Evolutionary conservation across 2,888 invertebrate genomes (phyloP), one percentile per base, ranked within the genome.

Genomic region (Hipparchia sbordonii): DNA sequence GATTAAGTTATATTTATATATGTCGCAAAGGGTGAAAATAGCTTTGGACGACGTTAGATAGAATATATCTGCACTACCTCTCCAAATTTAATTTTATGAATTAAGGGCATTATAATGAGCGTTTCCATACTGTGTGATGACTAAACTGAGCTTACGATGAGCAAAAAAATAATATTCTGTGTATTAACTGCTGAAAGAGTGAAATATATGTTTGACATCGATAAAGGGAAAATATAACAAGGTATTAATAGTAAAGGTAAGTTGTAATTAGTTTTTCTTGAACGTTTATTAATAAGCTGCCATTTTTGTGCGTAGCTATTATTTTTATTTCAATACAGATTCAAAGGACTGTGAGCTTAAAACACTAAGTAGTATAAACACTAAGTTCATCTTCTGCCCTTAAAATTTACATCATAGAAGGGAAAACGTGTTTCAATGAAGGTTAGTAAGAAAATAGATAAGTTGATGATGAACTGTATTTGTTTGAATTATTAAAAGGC

Each of bases 181-280:
- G 13, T 10, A 5, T 13, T 12, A 45, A 56, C 45, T 46, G 67
- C 46, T 46, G 56, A 56, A 67, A 67, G 67, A 56, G 57, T 56
- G 46, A 67, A 57, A 56, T 67, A 12, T 57, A n/a, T 56, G 57
- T 67, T 67, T 67, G 45, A 67, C 57, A 45, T 67, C 67, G 67
- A 7, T n/a, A 5, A 10, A 6, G 45, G 13, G 46, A 67, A 67
- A 67, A 57, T 48, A 62, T 13, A 23, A 48, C 52, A 23, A 65
- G 52, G 10, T 65, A 12, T 52, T 52, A 12, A 51, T 4, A 33
- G 7, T 52, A n/a, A 33, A 5, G 51, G 52, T 33, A 5, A 65
- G 51, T 33, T 65, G 23, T 52, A 52, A 62, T n/a, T 62, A 2
- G 46, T n/a, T 13, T 61, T 46, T 46, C 45, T n/a, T n/a, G 51